Conservation (phyloP, 2,888 invertebrate genomes). For the Ormyrus nitidulus region DNA sequence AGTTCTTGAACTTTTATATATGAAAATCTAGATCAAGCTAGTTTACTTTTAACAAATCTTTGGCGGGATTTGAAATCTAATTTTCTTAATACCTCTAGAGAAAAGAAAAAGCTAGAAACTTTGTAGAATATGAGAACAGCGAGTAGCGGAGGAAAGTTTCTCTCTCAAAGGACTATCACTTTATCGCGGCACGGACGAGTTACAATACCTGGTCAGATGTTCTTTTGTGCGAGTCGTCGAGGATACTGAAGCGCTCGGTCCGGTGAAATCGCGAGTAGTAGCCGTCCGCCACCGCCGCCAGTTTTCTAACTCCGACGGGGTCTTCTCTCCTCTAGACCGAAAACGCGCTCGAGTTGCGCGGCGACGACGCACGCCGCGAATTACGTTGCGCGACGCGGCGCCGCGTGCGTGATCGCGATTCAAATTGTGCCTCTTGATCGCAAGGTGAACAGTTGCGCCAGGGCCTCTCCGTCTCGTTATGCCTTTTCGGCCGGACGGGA, state of each 20-base stretch:
- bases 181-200: background rate
- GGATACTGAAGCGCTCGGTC: constrained; percentile 53
- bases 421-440: constrained; percentile 36
- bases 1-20: too few species aligned
- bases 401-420: constrained; percentile 50
- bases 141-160: background rate
- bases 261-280: constrained; percentile 31
- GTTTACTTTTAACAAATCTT: too few species aligned
- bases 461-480: background rate
- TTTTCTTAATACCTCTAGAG: too few species aligned
- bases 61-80: too few species aligned
- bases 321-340: background rate
- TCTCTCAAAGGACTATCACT: background rate
- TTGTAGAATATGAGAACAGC: background rate
- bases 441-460: constrained; percentile 14
- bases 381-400: constrained; percentile 48
- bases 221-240: constrained; percentile 46
- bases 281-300: background rate
- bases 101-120: background rate
- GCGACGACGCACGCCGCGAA: constrained; percentile 38
- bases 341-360: background rate
- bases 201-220: constrained; percentile 35
- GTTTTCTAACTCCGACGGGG: background rate
- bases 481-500: too few species aligned
- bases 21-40: too few species aligned